Conservation (phyloP, 2,113 vertebrate species). For the Bungarus multicinctus region DNA sequence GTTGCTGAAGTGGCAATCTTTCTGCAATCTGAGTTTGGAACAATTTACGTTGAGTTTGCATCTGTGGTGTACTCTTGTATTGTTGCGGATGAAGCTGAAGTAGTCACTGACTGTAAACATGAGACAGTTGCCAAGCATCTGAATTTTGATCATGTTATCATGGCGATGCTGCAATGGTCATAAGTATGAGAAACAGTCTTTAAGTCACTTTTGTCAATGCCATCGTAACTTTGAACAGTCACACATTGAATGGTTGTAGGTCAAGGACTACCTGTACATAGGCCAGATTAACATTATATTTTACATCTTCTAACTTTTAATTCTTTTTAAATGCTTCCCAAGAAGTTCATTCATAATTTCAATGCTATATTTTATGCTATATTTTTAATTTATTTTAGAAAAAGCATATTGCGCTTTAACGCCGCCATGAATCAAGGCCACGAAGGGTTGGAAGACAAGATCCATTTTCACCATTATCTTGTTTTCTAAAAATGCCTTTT, state of each 20-base stretch:
- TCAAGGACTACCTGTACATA: neutral
- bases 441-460: constrained; percentile 73
- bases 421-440: constrained; percentile 49
- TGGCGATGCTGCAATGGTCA: neutral
- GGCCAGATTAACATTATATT: no score
- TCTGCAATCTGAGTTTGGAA: no score
- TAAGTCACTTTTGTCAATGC: neutral
- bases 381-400: neutral
- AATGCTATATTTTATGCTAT: neutral
- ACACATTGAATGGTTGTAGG: neutral
- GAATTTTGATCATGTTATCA: neutral
- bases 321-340: neutral
- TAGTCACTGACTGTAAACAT: neutral
- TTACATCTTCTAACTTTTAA: neutral
- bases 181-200: neutral
- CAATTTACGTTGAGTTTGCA: no score
- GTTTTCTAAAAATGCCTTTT: constrained; percentile 86
- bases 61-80: no score
- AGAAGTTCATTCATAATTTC: constrained; percentile 19
- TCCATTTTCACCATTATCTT: constrained; percentile 75
- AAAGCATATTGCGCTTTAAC: neutral
- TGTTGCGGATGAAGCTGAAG: no score
- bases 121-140: neutral
- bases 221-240: rapidly evolving
- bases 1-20: no score